Evolutionary conservation across 2,888 invertebrate species (phyloP).

Genomic region (Oscheius sp.): DNA sequence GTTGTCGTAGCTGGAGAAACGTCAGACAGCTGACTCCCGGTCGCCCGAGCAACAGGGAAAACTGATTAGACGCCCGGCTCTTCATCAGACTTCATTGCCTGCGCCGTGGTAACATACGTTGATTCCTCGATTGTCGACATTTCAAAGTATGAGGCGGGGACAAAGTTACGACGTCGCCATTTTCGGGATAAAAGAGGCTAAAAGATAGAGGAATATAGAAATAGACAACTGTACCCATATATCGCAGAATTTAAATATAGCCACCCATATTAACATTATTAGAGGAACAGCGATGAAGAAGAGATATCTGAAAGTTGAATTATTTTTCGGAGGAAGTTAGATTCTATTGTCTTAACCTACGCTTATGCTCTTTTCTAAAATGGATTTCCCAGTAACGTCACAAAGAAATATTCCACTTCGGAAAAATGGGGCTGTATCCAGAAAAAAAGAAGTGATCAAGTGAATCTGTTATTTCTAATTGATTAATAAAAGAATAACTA

Average conservation of each 20-base stretch:
- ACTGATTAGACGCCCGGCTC: conserved; percentile 2
- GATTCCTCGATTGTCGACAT: conserved; percentile 4
- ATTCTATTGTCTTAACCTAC: no score
- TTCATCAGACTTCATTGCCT: neutral
- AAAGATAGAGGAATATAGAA: no score
- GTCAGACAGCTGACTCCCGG: no score
- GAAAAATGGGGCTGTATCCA: neutral
- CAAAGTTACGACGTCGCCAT: conserved; percentile 15
- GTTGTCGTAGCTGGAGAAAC: no score
- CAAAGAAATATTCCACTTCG: no score
- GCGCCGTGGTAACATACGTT: neutral
- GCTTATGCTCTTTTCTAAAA: no score
- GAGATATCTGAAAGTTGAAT: neutral
- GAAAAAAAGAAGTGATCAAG: no score
- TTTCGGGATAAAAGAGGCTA: neutral
- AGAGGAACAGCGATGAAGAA: conserved; percentile 9
- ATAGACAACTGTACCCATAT: no score
- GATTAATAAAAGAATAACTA: no score
- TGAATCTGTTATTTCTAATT: no score
- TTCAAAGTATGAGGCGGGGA: conserved; percentile 22
- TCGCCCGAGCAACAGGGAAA: no score
- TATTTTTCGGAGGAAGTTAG: neutral
- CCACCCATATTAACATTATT: conserved; percentile 9
- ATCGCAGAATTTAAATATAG: conserved; percentile 14
- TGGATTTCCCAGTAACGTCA: no score